A percentile compares a stretch with the other conserved stretches of the same genome.
Evolutionary conservation across 2,888 invertebrate species (phyloP).

Genomic region (Siphonodentalium dalli): DNA sequence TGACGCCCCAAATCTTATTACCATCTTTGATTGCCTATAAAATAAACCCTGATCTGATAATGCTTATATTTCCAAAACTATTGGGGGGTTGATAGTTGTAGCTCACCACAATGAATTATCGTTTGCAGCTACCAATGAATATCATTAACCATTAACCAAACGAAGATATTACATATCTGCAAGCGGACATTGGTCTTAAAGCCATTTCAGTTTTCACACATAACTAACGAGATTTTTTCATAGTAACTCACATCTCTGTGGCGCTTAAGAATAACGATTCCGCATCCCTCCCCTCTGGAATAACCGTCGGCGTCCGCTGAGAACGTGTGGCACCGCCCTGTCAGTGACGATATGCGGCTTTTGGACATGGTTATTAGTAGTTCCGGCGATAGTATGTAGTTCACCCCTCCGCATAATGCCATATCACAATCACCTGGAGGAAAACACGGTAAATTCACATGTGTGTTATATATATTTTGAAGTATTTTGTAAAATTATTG

Average conservation of each 20-base stretch:
- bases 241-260: slow-evolving; percentile 20
- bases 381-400: slow-evolving; percentile 21
- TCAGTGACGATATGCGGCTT: slow-evolving; percentile 29
- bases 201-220: background rate
- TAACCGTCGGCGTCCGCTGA: slow-evolving; percentile 32
- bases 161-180: no score
- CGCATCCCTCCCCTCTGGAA: slow-evolving; percentile 34
- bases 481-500: no score
- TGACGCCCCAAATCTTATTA: slow-evolving; percentile 27
- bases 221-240: background rate
- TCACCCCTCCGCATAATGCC: slow-evolving; percentile 31
- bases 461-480: no score
- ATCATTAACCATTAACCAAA: no score
- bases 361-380: slow-evolving; percentile 15
- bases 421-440: slow-evolving; percentile 32
- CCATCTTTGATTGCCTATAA: slow-evolving; percentile 23
- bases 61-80: background rate
- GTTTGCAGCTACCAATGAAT: background rate
- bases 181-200: background rate
- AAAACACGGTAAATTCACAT: no score
- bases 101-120: background rate
- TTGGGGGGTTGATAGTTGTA: no score
- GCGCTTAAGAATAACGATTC: slow-evolving; percentile 30
- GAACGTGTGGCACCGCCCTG: slow-evolving; percentile 29
- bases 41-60: no score